These are phyloP conservation scores for Procavia capensis DNA, from an alignment of 2,113 vertebrate species.

Conservation along the genomic window DNA sequence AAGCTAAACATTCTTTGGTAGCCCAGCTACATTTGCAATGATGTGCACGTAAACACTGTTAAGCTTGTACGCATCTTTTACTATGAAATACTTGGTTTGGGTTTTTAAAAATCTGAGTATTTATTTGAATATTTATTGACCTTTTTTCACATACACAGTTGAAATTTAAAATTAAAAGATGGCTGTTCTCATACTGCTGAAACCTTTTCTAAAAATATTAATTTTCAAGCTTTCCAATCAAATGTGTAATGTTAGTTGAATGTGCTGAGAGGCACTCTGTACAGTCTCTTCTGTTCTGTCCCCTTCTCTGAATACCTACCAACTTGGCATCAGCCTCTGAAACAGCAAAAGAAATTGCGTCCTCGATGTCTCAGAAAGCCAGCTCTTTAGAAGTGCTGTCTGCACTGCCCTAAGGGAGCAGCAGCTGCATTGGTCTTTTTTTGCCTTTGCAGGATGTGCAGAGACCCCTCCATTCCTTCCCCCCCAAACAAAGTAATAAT, in stretches of 20 bases:
- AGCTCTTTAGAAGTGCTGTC: conserved; percentile 70
- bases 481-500: conserved; percentile 78
- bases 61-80: conserved; percentile 74
- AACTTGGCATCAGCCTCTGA: conserved; percentile 81
- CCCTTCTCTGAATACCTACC: conserved; percentile 73
- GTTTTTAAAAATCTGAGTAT: conserved; percentile 77
- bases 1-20: conserved; percentile 82
- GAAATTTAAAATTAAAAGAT: conserved; percentile 79
- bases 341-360: conserved; percentile 70
- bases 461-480: conserved; percentile 71
- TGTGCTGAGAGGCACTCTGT: conserved; percentile 80
- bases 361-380: conserved; percentile 76
- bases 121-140: conserved; percentile 84
- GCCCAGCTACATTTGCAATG: conserved; percentile 78
- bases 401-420: conserved; percentile 79
- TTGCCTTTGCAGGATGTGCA: conserved; percentile 83
- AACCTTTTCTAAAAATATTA: conserved; percentile 83
- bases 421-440: conserved; percentile 65
- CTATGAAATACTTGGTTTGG: conserved; percentile 65
- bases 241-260: conserved; percentile 84
- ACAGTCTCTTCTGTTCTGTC: not conserved
- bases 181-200: conserved; percentile 79
- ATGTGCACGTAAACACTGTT: conserved; percentile 76
- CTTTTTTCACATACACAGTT: conserved; percentile 81
- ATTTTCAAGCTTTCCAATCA: conserved; percentile 84